phyloP scores from a whole-genome alignment of 1,140 invertebrate species.

The Eumeta japonica region DNA sequence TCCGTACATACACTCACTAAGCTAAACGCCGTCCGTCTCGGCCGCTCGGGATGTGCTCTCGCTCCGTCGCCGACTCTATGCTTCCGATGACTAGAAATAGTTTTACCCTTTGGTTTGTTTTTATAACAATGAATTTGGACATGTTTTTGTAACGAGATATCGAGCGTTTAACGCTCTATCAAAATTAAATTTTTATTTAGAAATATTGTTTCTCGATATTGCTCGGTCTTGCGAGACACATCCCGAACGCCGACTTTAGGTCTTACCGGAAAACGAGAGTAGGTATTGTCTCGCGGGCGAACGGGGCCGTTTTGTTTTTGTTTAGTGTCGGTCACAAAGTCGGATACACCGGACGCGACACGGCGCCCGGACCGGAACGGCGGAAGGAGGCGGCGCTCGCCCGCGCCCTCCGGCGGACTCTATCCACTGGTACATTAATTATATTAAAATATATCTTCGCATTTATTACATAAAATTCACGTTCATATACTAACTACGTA shows the following conservation, averaged over 20 bases:
- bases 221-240: constrained; percentile 16
- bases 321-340: no score
- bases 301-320: no score
- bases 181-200: constrained; percentile 3
- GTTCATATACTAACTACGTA: constrained; percentile 55
- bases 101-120: no score
- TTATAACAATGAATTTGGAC: no score
- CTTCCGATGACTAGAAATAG: no score
- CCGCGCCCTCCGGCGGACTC: constrained; percentile 39
- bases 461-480: constrained; percentile 58
- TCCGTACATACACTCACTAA: constrained; percentile 56
- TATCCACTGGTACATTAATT: constrained; percentile 53
- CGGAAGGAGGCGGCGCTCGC: constrained; percentile 37
- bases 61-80: no score
- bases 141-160: no score
- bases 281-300: constrained; percentile 52
- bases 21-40: no score
- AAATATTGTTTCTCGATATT: constrained; percentile 1
- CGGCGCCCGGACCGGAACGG: no score
- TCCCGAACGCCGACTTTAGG: constrained; percentile 36
- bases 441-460: constrained; percentile 58
- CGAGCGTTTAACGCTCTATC: no score
- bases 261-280: constrained; percentile 36
- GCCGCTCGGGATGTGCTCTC: no score
- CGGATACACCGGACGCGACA: no score